Base-by-base conservation (phyloP, 2,113 vertebrate species). In the Pipa parva region DNA sequence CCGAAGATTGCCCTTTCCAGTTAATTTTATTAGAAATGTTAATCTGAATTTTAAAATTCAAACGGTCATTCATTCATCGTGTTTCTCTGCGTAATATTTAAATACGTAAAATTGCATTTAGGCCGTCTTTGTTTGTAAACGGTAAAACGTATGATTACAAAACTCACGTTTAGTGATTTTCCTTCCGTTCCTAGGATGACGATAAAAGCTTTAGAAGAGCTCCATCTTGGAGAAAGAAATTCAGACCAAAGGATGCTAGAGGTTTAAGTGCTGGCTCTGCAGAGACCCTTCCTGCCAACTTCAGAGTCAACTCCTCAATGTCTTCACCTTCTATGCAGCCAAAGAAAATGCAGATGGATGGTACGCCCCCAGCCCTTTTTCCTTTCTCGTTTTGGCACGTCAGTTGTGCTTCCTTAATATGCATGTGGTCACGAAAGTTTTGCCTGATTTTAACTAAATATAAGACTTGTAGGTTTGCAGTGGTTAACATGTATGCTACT, bases 191-290 rank as follows among this genome's bases (percentile, higher is more conserved):
- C 73, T 52, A 97, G 96, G 96, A 97, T 1, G 95, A 98, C 1
- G 96, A 99, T 63, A 97, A 95, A 81, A 93, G 90, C 85, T 99
- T 99, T 82, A 87, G 95, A 59, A 86, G 96, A 31, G 94, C 95
- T 50, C 96, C 96, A 21, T 98, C 96, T 2, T 99, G 96, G 96
- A 92, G 96, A 70, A 99, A 98, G 78, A 98, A 98, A 76, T 97
- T 99, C 50, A 83, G 96, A 78, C 96, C 96, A 82, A 99, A 98
- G 89, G 96, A 99, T 66, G 79, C 95, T 63, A 86, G 94, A 60
- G 95, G 93, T 61, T 67, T 89, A 78, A 84, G 91, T 15, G 74
- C 92, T 68, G 93, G 95, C 5, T 91, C 90, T 17, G 90, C 95
- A 7, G 96, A 99, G 69, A 97, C 95, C 0, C 91, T 99, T 28